Conservation (phyloP, 2,797 vertebrate genomes). For the Loris lydekkerianus region DNA sequence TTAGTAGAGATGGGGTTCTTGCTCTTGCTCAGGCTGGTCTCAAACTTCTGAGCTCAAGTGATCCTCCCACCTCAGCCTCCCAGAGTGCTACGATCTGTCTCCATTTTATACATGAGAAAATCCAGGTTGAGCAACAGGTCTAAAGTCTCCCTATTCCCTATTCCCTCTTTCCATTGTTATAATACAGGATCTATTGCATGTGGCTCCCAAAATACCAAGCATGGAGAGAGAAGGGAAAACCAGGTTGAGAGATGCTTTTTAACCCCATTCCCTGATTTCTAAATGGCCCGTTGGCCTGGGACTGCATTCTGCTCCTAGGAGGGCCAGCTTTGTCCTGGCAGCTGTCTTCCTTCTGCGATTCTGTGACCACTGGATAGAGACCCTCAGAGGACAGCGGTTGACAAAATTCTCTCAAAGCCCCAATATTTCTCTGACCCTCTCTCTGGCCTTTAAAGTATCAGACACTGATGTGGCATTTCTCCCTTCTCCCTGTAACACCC, state of each 20-base stretch:
- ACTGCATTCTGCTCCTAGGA: background rate
- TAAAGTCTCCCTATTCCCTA: background rate
- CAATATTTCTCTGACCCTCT: background rate
- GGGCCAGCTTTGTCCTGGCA: background rate
- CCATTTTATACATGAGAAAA: background rate
- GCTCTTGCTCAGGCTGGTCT: no score
- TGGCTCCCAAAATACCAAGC: background rate
- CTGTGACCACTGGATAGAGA: background rate
- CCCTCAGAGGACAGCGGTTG: background rate
- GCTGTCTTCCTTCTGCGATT: background rate
- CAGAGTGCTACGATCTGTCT: background rate
- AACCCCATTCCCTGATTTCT: background rate
- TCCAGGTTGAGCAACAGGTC: background rate
- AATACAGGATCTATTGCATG: background rate
- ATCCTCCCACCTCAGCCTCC: no score
- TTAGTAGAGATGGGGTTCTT: no score
- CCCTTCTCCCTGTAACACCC: background rate
- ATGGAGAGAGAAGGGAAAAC: background rate
- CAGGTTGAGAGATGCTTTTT: background rate
- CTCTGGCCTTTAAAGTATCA: background rate
- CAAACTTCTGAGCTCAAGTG: no score
- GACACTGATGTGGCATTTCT: background rate
- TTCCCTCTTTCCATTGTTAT: background rate
- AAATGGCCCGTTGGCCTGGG: accelerated
- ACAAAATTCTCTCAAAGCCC: background rate